Evolutionary conservation across 2,113 vertebrate genomes (phyloP), one percentile per base, ranked within the genome.

Genomic region (Toxostoma redivivum): DNA sequence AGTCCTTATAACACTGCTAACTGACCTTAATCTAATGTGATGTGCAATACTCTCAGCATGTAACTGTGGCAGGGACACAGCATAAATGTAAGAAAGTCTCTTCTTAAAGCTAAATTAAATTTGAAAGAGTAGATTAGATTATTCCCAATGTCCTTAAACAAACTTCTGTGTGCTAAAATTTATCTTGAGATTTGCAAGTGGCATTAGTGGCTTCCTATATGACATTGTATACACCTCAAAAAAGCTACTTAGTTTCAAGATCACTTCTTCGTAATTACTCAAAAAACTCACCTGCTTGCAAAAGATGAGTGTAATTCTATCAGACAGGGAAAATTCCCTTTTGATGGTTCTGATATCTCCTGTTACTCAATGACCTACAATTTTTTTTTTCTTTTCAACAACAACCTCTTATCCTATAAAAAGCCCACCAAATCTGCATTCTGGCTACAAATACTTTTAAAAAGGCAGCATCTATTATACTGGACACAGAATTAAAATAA

Each of bases 21-120:
- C 96, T 96, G 96, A 96, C 92, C 86, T 97, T 97, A 97, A 97
- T 96, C 86, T 92, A 92, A 96, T 81, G 71, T 91, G 88, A 96
- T 92, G 51, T 96, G 85, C 93, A 91, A 87, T 90, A 95, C 12
- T 70, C 71, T 94, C 90, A 95, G 88, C 94, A 91, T 77, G 78
- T 76, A 76, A 61, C 77, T 85, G 50, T 78, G 44, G 31, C 83
- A 82, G 64, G 86, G 35, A 81, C 58, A 83, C 72, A 97, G 67
- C 18, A 19, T 48, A 92, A 94, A 27, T 66, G 65, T 92, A 56
- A 86, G 58, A 71, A 96, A 95, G 35, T 51, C 7, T 18, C 84
- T 33, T 81, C 67, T 97, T 92, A 92, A 97, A 95, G 88, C 48
- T 95, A 97, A 97, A 95, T 97, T 96, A 92, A 91, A 97, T 98